phyloP scores from a whole-genome alignment of 2,888 invertebrate species.

The Drosophila leonis region DNA sequence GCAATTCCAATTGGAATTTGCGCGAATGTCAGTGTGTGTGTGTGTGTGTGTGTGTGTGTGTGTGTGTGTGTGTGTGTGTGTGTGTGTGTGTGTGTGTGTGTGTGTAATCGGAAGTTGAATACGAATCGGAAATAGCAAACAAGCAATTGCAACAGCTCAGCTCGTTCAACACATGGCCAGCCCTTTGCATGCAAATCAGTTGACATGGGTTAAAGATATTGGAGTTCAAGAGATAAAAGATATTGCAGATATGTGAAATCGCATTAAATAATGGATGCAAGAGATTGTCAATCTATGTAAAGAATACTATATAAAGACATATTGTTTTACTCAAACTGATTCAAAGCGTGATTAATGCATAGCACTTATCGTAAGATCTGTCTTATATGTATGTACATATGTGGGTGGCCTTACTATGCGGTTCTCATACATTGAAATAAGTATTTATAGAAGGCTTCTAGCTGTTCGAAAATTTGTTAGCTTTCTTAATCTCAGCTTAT shows the following conservation, averaged over 20 bases:
- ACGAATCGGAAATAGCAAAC: conserved; percentile 54
- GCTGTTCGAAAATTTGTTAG: neutral
- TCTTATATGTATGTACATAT: neutral
- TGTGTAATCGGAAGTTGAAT: conserved; percentile 47
- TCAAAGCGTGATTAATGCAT: neutral
- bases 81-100: conserved; percentile 26
- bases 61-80: too few relatives aligned
- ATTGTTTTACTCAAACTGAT: neutral
- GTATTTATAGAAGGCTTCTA: neutral
- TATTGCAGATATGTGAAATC: neutral
- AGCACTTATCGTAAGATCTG: neutral
- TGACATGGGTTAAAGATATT: conserved; percentile 10
- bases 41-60: conserved; percentile 28
- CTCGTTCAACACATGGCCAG: conserved; percentile 19
- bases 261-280: neutral
- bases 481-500: neutral
- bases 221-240: conserved; percentile 8
- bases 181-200: conserved; percentile 20
- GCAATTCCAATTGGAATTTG: conserved; percentile 48
- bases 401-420: neutral
- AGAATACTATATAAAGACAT: too few relatives aligned
- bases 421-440: neutral
- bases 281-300: neutral
- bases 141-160: conserved; percentile 45
- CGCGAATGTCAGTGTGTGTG: conserved; percentile 4